These are phyloP conservation scores for Natator depressus DNA, from an alignment of 2,113 vertebrate genomes.

Conservation along the genomic window DNA sequence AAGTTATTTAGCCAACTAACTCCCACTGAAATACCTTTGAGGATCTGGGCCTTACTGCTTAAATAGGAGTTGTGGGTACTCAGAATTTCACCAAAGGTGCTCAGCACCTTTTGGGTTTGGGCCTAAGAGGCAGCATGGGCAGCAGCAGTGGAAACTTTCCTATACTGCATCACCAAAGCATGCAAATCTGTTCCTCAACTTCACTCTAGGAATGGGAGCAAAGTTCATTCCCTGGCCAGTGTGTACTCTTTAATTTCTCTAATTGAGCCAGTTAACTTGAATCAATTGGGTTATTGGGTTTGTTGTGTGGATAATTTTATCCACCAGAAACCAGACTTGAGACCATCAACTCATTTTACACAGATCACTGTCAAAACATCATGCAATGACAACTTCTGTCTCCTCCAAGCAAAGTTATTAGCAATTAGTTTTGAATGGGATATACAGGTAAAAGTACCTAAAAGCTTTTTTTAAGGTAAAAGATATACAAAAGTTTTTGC, in stretches of 20 bases:
- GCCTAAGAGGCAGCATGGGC: not conserved
- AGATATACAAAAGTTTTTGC: not conserved
- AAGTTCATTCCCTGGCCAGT: not conserved
- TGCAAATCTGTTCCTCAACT: not conserved
- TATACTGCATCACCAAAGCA: not conserved
- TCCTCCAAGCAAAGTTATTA: not conserved
- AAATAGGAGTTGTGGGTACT: not conserved
- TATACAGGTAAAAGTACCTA: not conserved
- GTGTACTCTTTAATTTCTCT: not conserved
- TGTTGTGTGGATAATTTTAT: not conserved
- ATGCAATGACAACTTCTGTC: not conserved
- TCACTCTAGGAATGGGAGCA: not conserved
- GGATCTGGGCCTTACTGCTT: not conserved
- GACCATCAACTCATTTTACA: not conserved
- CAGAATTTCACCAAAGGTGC: not conserved
- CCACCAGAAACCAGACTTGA: not conserved
- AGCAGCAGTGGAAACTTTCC: not conserved
- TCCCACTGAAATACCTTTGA: not conserved
- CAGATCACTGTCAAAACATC: not conserved
- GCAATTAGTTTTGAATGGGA: not conserved
- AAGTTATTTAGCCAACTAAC: not conserved
- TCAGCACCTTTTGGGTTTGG: not conserved
- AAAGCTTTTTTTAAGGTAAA: not conserved
- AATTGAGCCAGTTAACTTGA: not conserved
- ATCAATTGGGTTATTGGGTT: not conserved